phyloP scores from a whole-genome alignment of 2,113 vertebrate genomes.

The Orthonyx spaldingii region DNA sequence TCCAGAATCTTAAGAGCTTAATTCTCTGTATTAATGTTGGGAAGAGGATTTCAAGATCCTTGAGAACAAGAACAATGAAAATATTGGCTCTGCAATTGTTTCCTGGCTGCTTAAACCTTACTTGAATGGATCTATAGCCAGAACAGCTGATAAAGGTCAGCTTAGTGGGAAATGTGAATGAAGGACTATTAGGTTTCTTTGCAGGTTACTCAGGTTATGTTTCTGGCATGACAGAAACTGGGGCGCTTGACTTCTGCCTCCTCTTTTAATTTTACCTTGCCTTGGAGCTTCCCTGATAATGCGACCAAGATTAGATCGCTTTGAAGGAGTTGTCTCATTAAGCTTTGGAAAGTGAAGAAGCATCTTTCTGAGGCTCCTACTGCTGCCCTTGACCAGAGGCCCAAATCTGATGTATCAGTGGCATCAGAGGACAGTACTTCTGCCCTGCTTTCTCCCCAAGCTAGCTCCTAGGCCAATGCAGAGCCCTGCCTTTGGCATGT shows the following conservation, averaged over 20 bases:
- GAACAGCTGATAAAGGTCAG: neutral
- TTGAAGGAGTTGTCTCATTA: neutral
- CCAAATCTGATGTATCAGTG: neutral
- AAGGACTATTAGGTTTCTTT: neutral
- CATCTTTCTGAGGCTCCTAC: neutral
- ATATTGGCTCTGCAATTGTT: neutral
- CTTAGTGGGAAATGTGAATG: neutral
- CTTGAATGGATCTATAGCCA: neutral
- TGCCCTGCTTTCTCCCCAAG: neutral
- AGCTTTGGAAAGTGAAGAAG: neutral
- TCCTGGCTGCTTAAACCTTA: neutral
- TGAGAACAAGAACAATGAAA: neutral
- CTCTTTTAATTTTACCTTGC: neutral
- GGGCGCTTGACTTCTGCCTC: neutral
- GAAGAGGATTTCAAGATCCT: conserved; percentile 1
- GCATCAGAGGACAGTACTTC: neutral
- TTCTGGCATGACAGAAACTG: neutral
- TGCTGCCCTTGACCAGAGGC: neutral
- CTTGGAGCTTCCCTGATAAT: neutral
- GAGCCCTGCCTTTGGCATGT: neutral
- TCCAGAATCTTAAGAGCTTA: neutral
- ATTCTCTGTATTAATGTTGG: neutral
- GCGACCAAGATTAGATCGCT: neutral
- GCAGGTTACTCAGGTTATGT: neutral
- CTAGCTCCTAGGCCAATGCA: neutral